Evolutionary conservation across 2,113 vertebrate species (phyloP).

Genomic region (Naja naja): DNA sequence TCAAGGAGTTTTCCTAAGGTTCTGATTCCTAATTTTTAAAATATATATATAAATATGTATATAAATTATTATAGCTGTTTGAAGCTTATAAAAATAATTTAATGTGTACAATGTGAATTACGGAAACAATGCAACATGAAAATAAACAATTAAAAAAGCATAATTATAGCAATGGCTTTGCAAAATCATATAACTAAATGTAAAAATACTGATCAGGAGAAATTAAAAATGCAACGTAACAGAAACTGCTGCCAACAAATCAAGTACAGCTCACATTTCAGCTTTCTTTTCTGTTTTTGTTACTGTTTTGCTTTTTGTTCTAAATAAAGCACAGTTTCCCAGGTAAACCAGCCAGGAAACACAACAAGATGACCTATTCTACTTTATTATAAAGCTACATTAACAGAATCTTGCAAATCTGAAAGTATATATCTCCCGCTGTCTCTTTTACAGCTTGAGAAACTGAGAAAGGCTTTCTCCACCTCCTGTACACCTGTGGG

Average conservation of each 20-base stretch:
- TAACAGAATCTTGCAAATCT: neutral
- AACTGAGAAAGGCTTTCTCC: neutral
- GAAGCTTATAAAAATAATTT: neutral
- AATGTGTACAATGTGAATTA: neutral
- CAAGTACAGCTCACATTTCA: neutral
- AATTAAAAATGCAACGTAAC: neutral
- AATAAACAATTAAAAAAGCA: neutral
- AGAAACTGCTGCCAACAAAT: neutral
- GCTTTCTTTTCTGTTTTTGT: neutral
- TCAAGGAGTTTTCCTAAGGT: constrained; percentile 49
- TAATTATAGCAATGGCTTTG: neutral
- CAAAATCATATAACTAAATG: neutral
- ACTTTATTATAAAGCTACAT: neutral
- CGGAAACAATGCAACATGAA: neutral
- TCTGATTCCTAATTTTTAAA: constrained; percentile 50
- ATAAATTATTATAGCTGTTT: neutral
- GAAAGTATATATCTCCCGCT: neutral
- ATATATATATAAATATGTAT: neutral
- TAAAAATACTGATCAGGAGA: neutral
- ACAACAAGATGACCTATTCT: neutral
- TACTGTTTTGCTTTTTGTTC: neutral
- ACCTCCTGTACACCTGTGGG: neutral
- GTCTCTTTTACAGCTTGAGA: neutral
- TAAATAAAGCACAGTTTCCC: neutral
- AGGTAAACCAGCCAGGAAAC: neutral